These are phyloP conservation scores for Dryobotodes eremita DNA, from an alignment of 2,888 invertebrate genomes.

Conservation along the genomic window DNA sequence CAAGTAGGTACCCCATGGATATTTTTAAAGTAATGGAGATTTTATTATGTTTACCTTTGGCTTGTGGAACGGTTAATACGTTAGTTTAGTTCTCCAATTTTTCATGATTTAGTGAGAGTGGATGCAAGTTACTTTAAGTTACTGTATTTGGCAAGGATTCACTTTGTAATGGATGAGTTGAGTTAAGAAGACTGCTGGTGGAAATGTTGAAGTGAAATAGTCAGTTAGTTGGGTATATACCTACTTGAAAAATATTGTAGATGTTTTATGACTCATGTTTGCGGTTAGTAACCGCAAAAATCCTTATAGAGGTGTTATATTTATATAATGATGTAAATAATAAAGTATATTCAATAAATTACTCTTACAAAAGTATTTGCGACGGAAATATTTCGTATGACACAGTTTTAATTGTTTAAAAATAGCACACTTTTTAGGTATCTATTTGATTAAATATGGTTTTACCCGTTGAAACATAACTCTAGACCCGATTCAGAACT, in stretches of 20 bases:
- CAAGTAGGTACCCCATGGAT: conserved; percentile 59
- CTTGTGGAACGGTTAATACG: conserved; percentile 49
- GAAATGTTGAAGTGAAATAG: conserved; percentile 28
- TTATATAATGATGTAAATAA: conserved; percentile 17
- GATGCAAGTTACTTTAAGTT: conserved; percentile 10
- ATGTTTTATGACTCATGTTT: conserved; percentile 27
- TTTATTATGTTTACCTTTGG: conserved; percentile 55
- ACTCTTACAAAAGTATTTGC: not conserved
- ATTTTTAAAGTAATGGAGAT: conserved; percentile 61
- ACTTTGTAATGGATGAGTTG: conserved; percentile 1
- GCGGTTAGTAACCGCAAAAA: conserved; percentile 42
- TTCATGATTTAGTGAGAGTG: conserved; percentile 50
- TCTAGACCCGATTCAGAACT: not conserved
- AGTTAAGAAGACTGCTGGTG: not conserved
- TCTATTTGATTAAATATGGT: not conserved
- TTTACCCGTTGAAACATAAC: not conserved
- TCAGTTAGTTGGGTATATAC: not conserved
- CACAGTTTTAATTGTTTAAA: not conserved
- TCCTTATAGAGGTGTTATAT: not conserved
- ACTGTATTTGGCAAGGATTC: conserved; percentile 22
- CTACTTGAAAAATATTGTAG: not conserved
- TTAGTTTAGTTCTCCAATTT: conserved; percentile 64
- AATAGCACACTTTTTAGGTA: not conserved
- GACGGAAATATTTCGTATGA: not conserved
- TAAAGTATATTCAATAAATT: not conserved